Evolutionary conservation across 2,113 vertebrate species (phyloP), one percentile per base, ranked within the genome.

Genomic region (Rhea americana): DNA sequence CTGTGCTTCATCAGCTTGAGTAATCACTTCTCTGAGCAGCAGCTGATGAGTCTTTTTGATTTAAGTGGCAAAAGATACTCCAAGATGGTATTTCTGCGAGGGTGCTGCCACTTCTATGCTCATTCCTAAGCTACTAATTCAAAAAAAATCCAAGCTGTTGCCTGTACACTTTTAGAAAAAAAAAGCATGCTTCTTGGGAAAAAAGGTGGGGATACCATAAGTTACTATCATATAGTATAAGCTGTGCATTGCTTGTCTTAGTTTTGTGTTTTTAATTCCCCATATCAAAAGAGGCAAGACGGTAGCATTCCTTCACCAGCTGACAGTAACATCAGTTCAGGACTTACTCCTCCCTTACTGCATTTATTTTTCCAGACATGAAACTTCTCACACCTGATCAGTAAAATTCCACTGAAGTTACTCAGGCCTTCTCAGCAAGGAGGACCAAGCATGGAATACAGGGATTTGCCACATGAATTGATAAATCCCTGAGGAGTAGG

Each of bases 401-500:
- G 51, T 19, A 76, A 74, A 89, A 61, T 11, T 71, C n/a, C 22
- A 67, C n/a, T 61, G 35, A 62, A 62, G 13, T 89, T 77, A 68
- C 66, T 90, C 56, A 67, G 62, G 80, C 68, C 73, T 85, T 91
- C 53, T 66, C 50, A 8, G 62, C 32, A 73, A 93, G 82, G 7
- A 68, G 65, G 25, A 65, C 22, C 76, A 48, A 77, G 43, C 3
- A 12, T 25, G 45, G 6, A 91, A 62, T 63, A 76, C 20, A 89
- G 73, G 83, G 88, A 89, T 90, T 93, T 87, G 74, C 80, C 77
- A 81, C 87, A 91, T 53, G 48, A 93, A 71, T 75, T 93, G 77
- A 43, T 80, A 80, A 87, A 87, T 90, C 83, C 79, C 73, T 21
- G 67, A 95, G 85, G 53, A 90, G 53, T 50, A 82, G 87, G 61